phyloP scores from a whole-genome alignment of 2,113 vertebrate species.

The Buteo buteo region DNA sequence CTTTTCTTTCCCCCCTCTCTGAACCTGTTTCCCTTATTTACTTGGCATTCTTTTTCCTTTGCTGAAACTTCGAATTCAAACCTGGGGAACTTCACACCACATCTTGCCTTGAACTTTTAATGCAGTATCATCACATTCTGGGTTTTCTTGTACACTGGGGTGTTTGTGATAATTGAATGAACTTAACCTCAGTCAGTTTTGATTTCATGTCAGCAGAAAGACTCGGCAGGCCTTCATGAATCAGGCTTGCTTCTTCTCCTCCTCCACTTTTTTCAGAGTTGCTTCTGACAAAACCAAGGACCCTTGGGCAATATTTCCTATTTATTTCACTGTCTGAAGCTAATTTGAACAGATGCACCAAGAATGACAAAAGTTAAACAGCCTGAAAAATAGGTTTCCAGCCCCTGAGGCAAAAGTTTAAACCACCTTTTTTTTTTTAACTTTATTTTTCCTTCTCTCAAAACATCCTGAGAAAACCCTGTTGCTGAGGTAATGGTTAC shows the following conservation, averaged over 20 bases:
- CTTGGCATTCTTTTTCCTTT: not conserved
- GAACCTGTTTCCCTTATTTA: not conserved
- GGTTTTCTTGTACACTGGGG: not conserved
- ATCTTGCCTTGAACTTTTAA: not conserved
- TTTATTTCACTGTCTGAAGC: conserved; percentile 60
- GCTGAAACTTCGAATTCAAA: not conserved
- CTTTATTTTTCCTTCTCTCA: not conserved
- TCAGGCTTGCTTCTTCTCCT: not conserved
- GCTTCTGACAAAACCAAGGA: conserved; percentile 35
- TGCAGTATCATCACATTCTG: not conserved
- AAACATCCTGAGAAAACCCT: not conserved
- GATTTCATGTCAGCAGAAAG: conserved; percentile 16
- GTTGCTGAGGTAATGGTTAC: not conserved
- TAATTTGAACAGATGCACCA: conserved; percentile 57
- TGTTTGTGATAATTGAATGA: not conserved
- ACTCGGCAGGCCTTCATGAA: not conserved
- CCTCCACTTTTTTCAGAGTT: conserved; percentile 3
- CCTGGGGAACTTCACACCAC: not conserved
- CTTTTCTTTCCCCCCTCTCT: not conserved
- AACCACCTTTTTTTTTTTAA: not conserved
- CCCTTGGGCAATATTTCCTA: conserved; percentile 34
- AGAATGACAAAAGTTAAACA: conserved; percentile 61
- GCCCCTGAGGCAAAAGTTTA: conserved; percentile 33
- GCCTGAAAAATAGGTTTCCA: conserved; percentile 61
- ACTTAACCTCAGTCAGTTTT: not conserved